These are phyloP conservation scores for Parambassis ranga DNA, from an alignment of 2,797 vertebrate genomes.

Conservation along the genomic window DNA sequence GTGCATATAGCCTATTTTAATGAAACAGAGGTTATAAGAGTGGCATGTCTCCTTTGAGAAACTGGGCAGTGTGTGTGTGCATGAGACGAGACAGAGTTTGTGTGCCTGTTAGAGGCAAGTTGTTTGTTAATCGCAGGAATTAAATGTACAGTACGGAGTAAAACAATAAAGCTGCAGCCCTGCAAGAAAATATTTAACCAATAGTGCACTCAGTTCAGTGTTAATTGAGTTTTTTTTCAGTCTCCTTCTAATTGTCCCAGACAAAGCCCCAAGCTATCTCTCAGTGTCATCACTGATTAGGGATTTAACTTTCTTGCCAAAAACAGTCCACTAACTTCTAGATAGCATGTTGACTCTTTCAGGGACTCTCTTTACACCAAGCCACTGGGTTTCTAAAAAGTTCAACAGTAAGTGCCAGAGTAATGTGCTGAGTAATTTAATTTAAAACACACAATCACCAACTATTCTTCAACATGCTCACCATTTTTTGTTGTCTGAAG, in stretches of 20 bases:
- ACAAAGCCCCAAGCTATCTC: constrained; percentile 28
- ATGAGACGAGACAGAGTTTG: no score
- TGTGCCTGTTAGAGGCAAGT: no score
- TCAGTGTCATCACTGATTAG: constrained; percentile 33
- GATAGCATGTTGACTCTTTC: constrained; percentile 2
- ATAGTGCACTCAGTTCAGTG: constrained; percentile 16
- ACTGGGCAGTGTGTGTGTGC: no score
- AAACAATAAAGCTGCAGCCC: no score
- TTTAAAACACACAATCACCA: neutral
- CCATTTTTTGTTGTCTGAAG: constrained; percentile 6
- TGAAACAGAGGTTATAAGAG: no score
- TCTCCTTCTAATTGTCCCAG: constrained; percentile 16
- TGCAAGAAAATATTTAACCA: no score
- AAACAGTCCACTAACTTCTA: constrained; percentile 16
- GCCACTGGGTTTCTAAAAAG: neutral
- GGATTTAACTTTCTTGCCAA: constrained; percentile 27
- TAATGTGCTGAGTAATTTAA: neutral
- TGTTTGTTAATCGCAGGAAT: no score
- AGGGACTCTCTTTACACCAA: neutral
- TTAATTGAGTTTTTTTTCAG: constrained; percentile 11
- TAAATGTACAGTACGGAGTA: no score
- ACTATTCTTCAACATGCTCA: constrained; percentile 8
- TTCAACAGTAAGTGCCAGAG: neutral
- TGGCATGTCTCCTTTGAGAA: no score
- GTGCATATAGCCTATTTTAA: no score